A percentile compares a stretch with the other conserved stretches of the same genome.
These are phyloP conservation scores for Drosophila repletoides DNA, from an alignment of 1,140 invertebrate genomes.

Conservation along the genomic window DNA sequence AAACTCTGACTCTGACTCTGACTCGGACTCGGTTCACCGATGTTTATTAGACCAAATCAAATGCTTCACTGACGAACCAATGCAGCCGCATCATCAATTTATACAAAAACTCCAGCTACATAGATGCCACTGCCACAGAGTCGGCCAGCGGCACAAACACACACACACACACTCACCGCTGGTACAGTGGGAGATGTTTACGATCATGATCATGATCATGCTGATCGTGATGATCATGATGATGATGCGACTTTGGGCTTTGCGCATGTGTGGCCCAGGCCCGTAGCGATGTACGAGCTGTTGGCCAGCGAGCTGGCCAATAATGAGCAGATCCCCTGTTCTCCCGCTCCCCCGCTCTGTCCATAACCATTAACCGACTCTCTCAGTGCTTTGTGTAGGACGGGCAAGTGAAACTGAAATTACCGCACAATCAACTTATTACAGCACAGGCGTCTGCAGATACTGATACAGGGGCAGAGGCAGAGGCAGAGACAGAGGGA, in stretches of 20 bases:
- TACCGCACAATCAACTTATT: constrained; percentile 82
- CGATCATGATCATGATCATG: constrained; percentile 18
- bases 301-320: constrained; percentile 66
- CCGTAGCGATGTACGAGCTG: constrained; percentile 15
- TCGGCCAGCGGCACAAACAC: constrained; percentile 29
- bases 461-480: background rate
- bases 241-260: constrained; percentile 65
- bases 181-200: constrained; percentile 38
- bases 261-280: constrained; percentile 62
- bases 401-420: constrained; percentile 79
- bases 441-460: constrained; percentile 57
- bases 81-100: constrained; percentile 81
- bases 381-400: constrained; percentile 48
- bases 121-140: constrained; percentile 57
- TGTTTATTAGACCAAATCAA: constrained; percentile 82
- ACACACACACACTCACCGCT: constrained; percentile 7
- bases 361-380: constrained; percentile 19
- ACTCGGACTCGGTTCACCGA: constrained; percentile 58
- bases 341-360: background rate
- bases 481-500: background rate
- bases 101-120: constrained; percentile 73
- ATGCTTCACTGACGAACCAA: constrained; percentile 81
- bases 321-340: constrained; percentile 47
- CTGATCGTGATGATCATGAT: constrained; percentile 28
- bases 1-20: constrained; percentile 13